A percentile compares a stretch with the other conserved stretches of the same genome.
Conservation (phyloP, 1,140 invertebrate genomes). For the Drosophila prosaltans region DNA sequence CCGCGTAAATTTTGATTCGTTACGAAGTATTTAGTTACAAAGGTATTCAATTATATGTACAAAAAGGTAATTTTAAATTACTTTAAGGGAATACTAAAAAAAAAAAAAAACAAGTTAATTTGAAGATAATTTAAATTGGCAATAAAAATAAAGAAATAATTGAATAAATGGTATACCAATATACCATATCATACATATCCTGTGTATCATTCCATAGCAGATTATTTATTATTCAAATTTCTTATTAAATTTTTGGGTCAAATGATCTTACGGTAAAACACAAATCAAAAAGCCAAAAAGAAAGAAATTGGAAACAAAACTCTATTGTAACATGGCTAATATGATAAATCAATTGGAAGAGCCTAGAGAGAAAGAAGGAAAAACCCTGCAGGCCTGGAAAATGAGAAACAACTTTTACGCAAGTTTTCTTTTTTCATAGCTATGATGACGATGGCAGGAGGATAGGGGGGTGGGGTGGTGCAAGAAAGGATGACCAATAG, state of each 20-base stretch:
- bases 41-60: too few species aligned
- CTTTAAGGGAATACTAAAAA: too few species aligned
- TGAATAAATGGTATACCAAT: too few species aligned
- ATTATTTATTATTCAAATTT: too few species aligned
- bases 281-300: background rate
- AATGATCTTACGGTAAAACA: conserved; percentile 6
- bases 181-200: too few species aligned
- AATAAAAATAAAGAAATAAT: too few species aligned
- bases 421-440: conserved; percentile 8
- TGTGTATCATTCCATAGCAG: too few species aligned
- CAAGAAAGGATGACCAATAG: background rate
- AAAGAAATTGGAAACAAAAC: background rate
- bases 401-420: conserved; percentile 64
- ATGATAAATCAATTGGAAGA: conserved; percentile 53
- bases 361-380: background rate
- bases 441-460: conserved; percentile 1
- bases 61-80: too few species aligned
- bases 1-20: too few species aligned
- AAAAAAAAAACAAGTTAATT: too few species aligned
- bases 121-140: too few species aligned
- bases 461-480: conserved; percentile 2
- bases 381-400: conserved; percentile 13
- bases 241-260: background rate
- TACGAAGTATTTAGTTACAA: too few species aligned
- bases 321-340: conserved; percentile 42